Evolutionary conservation across 1,140 invertebrate species (phyloP), one percentile per base, ranked within the genome.

Genomic region (Microvelia longipes): DNA sequence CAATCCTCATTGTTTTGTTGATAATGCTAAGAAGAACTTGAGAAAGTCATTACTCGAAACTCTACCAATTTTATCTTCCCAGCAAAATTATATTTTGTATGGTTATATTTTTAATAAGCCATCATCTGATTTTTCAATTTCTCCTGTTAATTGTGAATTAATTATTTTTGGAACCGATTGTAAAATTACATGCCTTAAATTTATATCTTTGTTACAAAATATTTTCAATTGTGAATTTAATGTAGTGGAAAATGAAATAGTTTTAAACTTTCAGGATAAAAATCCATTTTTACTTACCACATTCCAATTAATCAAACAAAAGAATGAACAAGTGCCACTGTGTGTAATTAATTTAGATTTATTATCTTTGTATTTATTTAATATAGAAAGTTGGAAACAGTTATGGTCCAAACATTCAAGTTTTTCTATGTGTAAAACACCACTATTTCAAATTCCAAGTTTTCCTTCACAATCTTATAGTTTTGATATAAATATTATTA

Each of bases 401-500:
- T 64, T 69, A 64, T 69, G 70, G 70, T 11, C 35, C 0, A 19
- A 67, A 13, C 1, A 50, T 50, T n/a, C 29, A 13, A 24, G 24
- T 62, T 63, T 66, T 30, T 24, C 26, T 29, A 1, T 1, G 0
- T 62, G 1, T 24, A 11, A 15, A 63, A 19, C 5, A 50, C 35
- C 29, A 15, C 1, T 29, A 2, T 26, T 66, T 67, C 14, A 25
- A 24, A 67, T 24, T 63, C 0, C 62, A 64, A 14, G 24, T 62
- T 50, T 60, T 73, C n/a, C 77, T 75, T 72, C 75, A 78, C 73
- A 71, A 26, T 61, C 19, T 25, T 81, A 78, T 72, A 67, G 28
- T 66, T 81, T 81, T 70, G 80, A 82, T 70, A 73, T 82, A 66
- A 77, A 77, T 69, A 76, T 81, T 28, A 65, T 66, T 19, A 66